Conservation (phyloP, 2,113 vertebrate genomes). For the Panthera tigris region DNA sequence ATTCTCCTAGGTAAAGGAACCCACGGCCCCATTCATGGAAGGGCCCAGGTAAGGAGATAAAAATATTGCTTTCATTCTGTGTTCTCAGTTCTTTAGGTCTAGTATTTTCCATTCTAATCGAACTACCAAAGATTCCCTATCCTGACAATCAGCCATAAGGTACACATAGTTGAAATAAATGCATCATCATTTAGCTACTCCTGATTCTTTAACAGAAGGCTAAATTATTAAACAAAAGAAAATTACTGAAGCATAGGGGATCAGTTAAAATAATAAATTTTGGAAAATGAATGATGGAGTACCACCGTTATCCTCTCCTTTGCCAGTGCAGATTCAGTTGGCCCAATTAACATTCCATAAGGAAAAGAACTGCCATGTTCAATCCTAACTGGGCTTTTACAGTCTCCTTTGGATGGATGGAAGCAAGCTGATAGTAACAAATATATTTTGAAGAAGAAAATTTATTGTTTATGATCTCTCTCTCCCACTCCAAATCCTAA, state of each 20-base stretch:
- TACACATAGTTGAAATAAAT: not conserved
- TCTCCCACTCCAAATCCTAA: conserved; percentile 3
- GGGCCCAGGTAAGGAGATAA: not conserved
- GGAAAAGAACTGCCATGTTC: not conserved
- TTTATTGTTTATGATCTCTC: not conserved
- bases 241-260: not conserved
- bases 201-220: not conserved
- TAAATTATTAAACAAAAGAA: conserved; percentile 32
- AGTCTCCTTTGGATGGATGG: not conserved
- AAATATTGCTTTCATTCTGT: not conserved
- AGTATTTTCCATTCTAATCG: not conserved
- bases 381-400: not conserved
- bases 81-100: not conserved
- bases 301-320: not conserved
- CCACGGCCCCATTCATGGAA: not conserved
- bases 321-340: not conserved
- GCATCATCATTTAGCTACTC: not conserved
- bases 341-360: not conserved
- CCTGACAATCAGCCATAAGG: not conserved
- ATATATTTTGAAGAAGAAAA: conserved; percentile 17
- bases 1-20: not conserved
- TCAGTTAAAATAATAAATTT: not conserved
- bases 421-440: not conserved
- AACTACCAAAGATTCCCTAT: not conserved
- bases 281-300: not conserved